Evolutionary conservation across 2,113 vertebrate species (phyloP), one percentile per base, ranked within the genome.

Genomic region (Oncorhynchus nerka): DNA sequence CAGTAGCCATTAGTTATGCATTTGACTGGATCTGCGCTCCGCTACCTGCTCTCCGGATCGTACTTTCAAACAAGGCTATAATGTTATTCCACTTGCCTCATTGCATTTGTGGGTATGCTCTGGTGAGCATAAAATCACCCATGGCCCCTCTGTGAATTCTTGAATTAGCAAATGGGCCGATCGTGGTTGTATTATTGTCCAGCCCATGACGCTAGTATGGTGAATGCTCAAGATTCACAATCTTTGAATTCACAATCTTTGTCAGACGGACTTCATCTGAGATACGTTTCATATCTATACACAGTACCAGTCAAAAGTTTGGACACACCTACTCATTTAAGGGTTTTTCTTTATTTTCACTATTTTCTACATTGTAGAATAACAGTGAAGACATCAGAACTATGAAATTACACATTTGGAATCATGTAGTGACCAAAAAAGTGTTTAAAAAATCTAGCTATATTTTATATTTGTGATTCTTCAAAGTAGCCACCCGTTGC

Each of bases 61-160:
- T 80, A 73, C 70, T 89, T 90, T 84, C 82, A 91, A 89, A 90
- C 80, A 39, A 39, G 39, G 49, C 70, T 84, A 70, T 91, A 88
- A 92, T 91, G 89, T 83, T 90, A 90, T 90, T 90, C 80, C 70
- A 12, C 78, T 65, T 77, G 89, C 85, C 87, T 91, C 89, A 90
- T 90, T 93, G 84, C 79, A 83, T 88, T 76, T 26, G 74, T 81
- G 75, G 51, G 82, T 81, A 83, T 45, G 88, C 89, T 91, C 76
- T 19, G 34, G 70, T 12, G 28, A 90, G 87, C 85, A 82, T 78
- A 75, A 88, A 91, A 87, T 72, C 83, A 88, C 84, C 81, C 84
- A 57, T 75, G 78, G 77, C 76, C 57, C 74, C 73, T 34, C 34
- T 73, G 75, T 74, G 79, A 85, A 84, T 84, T 80, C 57, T 71